These are phyloP conservation scores for Rhaphigaster nebulosa DNA, from an alignment of 2,888 invertebrate species.

Conservation along the genomic window DNA sequence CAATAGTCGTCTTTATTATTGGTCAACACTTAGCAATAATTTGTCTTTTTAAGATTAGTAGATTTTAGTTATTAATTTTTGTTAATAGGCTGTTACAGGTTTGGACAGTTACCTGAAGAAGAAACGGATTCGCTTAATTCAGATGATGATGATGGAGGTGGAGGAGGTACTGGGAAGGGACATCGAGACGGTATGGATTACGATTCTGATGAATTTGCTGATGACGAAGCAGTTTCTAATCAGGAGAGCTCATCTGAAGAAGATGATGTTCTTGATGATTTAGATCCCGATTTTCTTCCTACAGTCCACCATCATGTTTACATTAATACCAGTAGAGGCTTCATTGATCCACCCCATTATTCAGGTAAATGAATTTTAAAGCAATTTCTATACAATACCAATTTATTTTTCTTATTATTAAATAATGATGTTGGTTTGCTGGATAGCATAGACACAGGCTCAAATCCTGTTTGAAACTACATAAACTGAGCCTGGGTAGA, in stretches of 20 bases:
- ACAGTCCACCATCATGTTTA: conserved; percentile 33
- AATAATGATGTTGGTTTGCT: background rate
- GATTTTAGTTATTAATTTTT: conserved; percentile 16
- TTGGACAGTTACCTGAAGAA: conserved; percentile 76
- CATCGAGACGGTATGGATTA: conserved; percentile 69
- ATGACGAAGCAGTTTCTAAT: conserved; percentile 73
- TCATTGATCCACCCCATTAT: conserved; percentile 50
- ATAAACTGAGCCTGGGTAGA: too few relatives aligned
- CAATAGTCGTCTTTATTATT: background rate
- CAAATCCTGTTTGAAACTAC: too few relatives aligned
- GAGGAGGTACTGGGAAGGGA: conserved; percentile 60
- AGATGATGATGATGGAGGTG: conserved; percentile 66
- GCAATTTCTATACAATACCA: background rate
- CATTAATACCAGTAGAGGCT: conserved; percentile 46
- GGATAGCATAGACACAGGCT: background rate
- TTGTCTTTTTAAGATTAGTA: conserved; percentile 20
- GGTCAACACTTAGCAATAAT: background rate
- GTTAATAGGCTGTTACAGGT: conserved; percentile 76
- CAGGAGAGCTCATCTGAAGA: conserved; percentile 66
- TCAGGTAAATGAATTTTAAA: conserved; percentile 25
- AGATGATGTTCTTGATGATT: conserved; percentile 45
- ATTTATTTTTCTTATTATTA: background rate
- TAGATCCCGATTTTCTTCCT: conserved; percentile 51
- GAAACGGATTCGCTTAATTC: conserved; percentile 83
- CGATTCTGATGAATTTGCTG: conserved; percentile 74